A percentile compares a stretch with the other conserved stretches of the same genome.
phyloP scores from a whole-genome alignment of 2,888 invertebrate species.

The Caradrina clavipalpis region DNA sequence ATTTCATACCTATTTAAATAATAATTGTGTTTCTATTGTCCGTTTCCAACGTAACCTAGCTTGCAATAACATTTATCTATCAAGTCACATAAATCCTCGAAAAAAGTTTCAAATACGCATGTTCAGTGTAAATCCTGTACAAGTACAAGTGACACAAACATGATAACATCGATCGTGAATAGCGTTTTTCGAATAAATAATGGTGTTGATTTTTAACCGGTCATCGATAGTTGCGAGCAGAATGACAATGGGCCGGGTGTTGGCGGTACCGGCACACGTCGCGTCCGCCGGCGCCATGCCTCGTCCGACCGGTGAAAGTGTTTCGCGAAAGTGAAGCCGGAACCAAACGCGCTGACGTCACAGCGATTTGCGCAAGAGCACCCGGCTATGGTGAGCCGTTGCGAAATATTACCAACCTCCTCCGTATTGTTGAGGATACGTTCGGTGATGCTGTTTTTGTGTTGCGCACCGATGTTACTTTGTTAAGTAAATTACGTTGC shows the following conservation, averaged over 20 bases:
- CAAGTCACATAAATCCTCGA: slow-evolving; percentile 20
- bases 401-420: slow-evolving; percentile 83
- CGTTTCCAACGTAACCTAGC: slow-evolving; percentile 11
- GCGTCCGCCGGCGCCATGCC: slow-evolving; percentile 73
- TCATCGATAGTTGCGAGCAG: slow-evolving; percentile 71
- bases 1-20: not conserved
- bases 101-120: slow-evolving; percentile 9
- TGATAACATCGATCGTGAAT: slow-evolving; percentile 44
- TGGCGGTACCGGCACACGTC: slow-evolving; percentile 63
- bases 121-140: slow-evolving; percentile 13
- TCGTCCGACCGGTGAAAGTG: slow-evolving; percentile 86
- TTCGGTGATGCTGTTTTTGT: slow-evolving; percentile 69
- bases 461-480: slow-evolving; percentile 61
- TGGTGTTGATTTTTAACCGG: slow-evolving; percentile 71
- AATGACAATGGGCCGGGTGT: slow-evolving; percentile 74
- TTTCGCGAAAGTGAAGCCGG: slow-evolving; percentile 90
- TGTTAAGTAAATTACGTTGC: slow-evolving; percentile 64
- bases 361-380: slow-evolving; percentile 86
- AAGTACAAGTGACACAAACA: slow-evolving; percentile 19
- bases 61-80: slow-evolving; percentile 1
- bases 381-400: slow-evolving; percentile 78
- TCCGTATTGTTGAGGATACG: slow-evolving; percentile 75
- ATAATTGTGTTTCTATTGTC: slow-evolving; percentile 12
- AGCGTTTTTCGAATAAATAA: slow-evolving; percentile 73
- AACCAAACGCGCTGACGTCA: slow-evolving; percentile 87